Conservation (phyloP, 2,113 vertebrate genomes). For the Carlito syrichta region DNA sequence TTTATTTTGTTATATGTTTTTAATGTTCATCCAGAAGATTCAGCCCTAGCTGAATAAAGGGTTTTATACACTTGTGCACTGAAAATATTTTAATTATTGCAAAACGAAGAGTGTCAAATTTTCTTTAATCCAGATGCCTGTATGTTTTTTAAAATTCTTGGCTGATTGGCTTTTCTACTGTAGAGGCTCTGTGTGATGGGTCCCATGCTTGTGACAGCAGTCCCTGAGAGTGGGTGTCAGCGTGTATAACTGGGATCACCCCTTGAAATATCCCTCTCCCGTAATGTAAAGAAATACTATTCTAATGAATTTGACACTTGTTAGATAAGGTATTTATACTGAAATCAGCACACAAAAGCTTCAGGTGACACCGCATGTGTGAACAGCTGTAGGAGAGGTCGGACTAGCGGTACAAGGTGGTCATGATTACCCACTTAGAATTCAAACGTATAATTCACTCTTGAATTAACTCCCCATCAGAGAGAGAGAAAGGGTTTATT, state of each 20-base stretch:
- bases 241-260: neutral
- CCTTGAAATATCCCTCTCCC: neutral
- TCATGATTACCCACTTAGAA: neutral
- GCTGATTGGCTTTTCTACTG: neutral
- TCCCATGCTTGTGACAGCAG: accelerated
- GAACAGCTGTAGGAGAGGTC: neutral
- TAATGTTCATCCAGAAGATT: constrained; percentile 1
- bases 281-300: neutral
- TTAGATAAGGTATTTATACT: neutral
- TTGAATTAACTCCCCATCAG: neutral
- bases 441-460: neutral
- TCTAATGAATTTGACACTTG: neutral
- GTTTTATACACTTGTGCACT: neutral
- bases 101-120: neutral
- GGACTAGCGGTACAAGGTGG: neutral
- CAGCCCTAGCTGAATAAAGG: neutral
- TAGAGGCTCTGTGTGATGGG: accelerated
- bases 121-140: neutral
- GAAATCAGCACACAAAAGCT: neutral
- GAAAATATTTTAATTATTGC: constrained; percentile 10
- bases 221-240: too few species aligned
- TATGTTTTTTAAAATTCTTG: neutral
- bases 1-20: neutral
- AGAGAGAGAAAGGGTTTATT: too few species aligned
- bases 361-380: constrained; percentile 19